These are phyloP conservation scores for Creontiades dilutus DNA, from an alignment of 2,888 invertebrate species.

Conservation along the genomic window DNA sequence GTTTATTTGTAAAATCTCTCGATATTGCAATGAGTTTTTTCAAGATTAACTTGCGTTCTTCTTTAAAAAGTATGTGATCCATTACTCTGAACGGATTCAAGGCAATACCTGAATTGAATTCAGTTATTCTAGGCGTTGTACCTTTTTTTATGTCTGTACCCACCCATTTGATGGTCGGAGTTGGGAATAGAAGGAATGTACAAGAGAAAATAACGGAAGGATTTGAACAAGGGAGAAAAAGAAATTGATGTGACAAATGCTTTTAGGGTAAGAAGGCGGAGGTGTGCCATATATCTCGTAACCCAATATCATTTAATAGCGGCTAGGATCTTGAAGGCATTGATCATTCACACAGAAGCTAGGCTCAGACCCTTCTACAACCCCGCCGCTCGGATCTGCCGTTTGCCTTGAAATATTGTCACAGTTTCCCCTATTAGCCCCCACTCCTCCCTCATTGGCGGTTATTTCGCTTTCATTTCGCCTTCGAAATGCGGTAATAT, in stretches of 20 bases:
- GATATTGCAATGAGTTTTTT: no score
- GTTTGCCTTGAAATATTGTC: constrained; percentile 44
- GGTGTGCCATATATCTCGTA: constrained; percentile 49
- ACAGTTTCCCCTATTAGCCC: constrained; percentile 56
- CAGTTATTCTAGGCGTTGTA: background rate
- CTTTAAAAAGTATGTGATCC: no score
- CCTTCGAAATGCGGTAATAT: constrained; percentile 33
- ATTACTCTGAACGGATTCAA: no score
- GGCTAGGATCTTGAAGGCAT: constrained; percentile 54
- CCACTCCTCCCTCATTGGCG: constrained; percentile 29
- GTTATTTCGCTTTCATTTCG: constrained; percentile 32
- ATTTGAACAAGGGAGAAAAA: constrained; percentile 1
- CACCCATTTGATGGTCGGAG: no score
- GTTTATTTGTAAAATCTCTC: no score
- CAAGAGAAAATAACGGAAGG: background rate
- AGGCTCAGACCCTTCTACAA: constrained; percentile 35
- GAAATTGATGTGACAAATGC: constrained; percentile 25
- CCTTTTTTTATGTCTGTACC: no score
- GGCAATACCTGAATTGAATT: background rate
- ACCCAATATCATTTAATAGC: constrained; percentile 63
- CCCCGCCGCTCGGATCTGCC: constrained; percentile 7
- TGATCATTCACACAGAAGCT: constrained; percentile 51
- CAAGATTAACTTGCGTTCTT: no score
- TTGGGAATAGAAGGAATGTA: background rate
- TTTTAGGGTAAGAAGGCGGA: constrained; percentile 26